phyloP scores from a whole-genome alignment of 2,888 invertebrate species.

The Cacoxenus indagator region DNA sequence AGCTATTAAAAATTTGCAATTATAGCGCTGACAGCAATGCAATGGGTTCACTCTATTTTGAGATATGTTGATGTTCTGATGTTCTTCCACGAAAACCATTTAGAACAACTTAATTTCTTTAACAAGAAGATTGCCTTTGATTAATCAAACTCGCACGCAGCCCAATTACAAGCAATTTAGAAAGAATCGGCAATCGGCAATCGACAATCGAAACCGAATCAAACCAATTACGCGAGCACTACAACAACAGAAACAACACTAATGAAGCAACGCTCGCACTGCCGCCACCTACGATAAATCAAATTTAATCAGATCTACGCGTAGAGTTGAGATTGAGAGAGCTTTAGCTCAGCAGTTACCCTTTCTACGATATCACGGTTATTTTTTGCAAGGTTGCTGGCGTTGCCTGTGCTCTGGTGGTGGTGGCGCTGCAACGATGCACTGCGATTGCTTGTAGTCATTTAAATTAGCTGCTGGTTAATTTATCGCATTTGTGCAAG shows the following conservation, averaged over 20 bases:
- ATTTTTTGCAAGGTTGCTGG: conserved; percentile 16
- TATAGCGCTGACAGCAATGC: no score
- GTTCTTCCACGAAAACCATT: no score
- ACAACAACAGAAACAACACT: not conserved
- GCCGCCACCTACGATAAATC: conserved; percentile 65
- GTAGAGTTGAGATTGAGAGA: not conserved
- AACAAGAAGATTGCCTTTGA: not conserved
- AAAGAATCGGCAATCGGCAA: not conserved
- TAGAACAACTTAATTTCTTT: not conserved
- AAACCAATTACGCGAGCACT: not conserved
- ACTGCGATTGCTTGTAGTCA: conserved; percentile 42
- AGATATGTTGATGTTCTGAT: no score
- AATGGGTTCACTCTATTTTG: no score
- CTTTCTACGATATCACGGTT: conserved; percentile 21
- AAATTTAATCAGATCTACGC: conserved; percentile 62
- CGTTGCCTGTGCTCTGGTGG: not conserved
- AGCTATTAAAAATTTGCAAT: no score
- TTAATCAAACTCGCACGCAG: not conserved
- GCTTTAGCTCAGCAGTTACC: conserved; percentile 57
- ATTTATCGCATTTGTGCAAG: conserved; percentile 65
- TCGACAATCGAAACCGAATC: not conserved
- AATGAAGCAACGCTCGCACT: not conserved
- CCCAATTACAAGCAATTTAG: not conserved
- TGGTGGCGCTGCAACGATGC: no score
- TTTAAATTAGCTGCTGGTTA: conserved; percentile 69